Evolutionary conservation across 2,888 invertebrate species (phyloP).

Genomic region (Orchesellides sinensis): DNA sequence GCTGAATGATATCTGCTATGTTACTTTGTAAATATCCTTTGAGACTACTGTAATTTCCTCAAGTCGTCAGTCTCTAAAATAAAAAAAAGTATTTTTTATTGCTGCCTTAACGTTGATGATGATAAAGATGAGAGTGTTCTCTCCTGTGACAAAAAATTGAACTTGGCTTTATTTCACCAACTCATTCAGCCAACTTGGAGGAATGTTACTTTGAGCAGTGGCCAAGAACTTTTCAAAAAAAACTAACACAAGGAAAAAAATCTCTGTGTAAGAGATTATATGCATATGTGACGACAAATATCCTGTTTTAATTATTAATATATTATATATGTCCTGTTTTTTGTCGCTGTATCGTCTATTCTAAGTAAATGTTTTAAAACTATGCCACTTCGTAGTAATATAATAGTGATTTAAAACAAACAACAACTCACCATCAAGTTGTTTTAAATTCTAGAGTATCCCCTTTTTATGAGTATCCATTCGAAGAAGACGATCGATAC

Average conservation of each 20-base stretch:
- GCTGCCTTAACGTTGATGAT: neutral
- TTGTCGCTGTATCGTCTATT: too few species aligned
- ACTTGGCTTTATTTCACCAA: conserved; percentile 38
- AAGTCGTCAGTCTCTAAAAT: too few species aligned
- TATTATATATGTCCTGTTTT: neutral
- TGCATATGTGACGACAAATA: neutral
- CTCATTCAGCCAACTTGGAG: conserved; percentile 1
- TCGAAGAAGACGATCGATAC: too few species aligned
- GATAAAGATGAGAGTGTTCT: neutral
- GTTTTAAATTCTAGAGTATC: too few species aligned
- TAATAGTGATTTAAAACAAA: too few species aligned
- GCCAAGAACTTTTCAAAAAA: conserved; percentile 39
- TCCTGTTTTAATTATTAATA: neutral
- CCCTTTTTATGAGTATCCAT: too few species aligned
- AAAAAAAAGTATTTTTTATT: conserved; percentile 13
- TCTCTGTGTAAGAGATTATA: neutral
- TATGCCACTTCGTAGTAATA: too few species aligned
- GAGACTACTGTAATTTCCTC: too few species aligned
- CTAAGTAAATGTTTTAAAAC: too few species aligned
- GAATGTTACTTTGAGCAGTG: conserved; percentile 47
- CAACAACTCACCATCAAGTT: too few species aligned
- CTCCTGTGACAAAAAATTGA: conserved; percentile 2
- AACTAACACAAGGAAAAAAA: conserved; percentile 35
- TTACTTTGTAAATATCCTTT: too few species aligned
- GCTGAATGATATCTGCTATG: too few species aligned